phyloP scores from a whole-genome alignment of 2,113 vertebrate genomes.

The Chloroceryle aenea region DNA sequence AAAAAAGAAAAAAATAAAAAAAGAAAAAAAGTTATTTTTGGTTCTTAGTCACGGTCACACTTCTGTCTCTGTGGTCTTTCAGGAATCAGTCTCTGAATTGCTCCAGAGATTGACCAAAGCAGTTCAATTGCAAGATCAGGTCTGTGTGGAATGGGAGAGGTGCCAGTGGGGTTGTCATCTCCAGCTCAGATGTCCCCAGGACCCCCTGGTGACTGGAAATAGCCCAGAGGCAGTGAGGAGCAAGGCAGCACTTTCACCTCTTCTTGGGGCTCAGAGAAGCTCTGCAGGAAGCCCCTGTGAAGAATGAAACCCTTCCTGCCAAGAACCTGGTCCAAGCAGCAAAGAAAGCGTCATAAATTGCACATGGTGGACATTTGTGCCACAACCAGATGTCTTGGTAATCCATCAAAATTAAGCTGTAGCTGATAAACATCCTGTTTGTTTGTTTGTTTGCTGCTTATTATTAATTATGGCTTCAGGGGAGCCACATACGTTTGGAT shows the following conservation, averaged over 20 bases:
- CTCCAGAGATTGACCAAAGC: not conserved
- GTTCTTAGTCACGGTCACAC: not conserved
- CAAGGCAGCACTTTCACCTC: rapidly evolving
- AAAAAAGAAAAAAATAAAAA: no score
- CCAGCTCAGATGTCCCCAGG: not conserved
- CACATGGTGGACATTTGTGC: not conserved
- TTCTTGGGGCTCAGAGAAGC: not conserved
- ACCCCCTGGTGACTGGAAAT: not conserved
- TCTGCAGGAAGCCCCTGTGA: not conserved
- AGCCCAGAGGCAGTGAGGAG: not conserved
- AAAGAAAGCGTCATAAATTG: not conserved
- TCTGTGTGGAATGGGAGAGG: not conserved
- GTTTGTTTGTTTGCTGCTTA: not conserved
- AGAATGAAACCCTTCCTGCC: not conserved
- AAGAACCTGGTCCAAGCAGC: not conserved
- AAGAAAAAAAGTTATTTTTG: not conserved
- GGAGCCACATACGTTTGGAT: not conserved
- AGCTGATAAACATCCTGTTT: not conserved
- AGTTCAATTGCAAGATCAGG: not conserved
- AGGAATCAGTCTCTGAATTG: not conserved
- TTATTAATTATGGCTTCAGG: not conserved
- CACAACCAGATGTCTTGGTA: not conserved
- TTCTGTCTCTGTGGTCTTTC: not conserved
- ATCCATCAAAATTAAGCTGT: not conserved
- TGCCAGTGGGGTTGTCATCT: not conserved